Base-by-base conservation (phyloP, 2,113 vertebrate genomes). In the Collichthys lucidus region DNA sequence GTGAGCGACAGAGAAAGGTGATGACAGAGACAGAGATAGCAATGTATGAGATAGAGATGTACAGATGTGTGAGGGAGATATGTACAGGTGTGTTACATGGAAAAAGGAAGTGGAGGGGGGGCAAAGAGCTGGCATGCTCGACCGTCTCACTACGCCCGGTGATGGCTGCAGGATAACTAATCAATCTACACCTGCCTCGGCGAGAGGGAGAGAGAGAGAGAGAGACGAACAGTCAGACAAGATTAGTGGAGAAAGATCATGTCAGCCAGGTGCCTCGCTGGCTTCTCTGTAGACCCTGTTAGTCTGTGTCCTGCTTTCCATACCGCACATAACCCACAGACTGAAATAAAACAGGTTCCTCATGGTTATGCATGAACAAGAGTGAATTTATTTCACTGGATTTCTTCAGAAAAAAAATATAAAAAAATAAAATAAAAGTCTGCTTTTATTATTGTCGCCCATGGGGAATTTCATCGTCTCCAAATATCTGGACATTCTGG, bases 91-190 rank as follows among this genome's bases (percentile, higher is more conserved):
- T 84, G 91, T 78, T 78, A 80, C 81, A 79, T 10, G 5, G 29
- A 40, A 40, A 59, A 80, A 72, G 65, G 59, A 80, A 68, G 74
- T 49, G 31, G 26, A 3, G 31, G 31, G 31, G 31, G 40, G 40
- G 50, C 56, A 49, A 50, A 15, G 73, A 40, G 57, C 47, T 44
- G 52, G 15, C 35, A 14, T 50, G 62, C 63, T 77, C 44, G 53
- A 79, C 71, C 46, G 57, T 75, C 78, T 83, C 83, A 47, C 61
- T 55, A 78, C 11, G 31, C 79, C 67, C 26, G 4, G 80, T 40
- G 87, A 91, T 80, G 78, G 77, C 88, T 80, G 80, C 84, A 80
- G 89, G 90, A 90, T 80, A 91, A 86, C 89, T 91, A 91, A 93
- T 94, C 91, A 90, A 90, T 93, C 89, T 67, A 80, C 69, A 79